Evolutionary conservation across 2,113 vertebrate species (phyloP), one percentile per base, ranked within the genome.

Genomic region (Cercocebus atys): DNA sequence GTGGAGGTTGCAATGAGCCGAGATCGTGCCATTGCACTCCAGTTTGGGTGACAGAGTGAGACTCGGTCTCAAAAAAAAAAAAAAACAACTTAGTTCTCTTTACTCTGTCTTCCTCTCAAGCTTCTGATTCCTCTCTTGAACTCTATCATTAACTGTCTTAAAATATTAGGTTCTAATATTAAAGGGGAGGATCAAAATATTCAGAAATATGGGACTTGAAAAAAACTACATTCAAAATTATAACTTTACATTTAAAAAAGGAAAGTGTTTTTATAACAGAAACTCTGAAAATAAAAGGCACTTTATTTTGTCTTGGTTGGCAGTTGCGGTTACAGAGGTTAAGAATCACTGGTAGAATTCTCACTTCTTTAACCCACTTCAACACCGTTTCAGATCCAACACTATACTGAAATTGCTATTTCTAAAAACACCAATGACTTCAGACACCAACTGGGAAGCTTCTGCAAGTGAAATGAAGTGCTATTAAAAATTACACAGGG

Each of bases 341-440:
- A 45, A 86, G n/a, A 81, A 80, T 94, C 72, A 89, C 30, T 72
- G 8, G n/a, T 45, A 70, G 16, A 89, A 93, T 72, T 91, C 38
- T 88, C 17, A 83, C 7, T 93, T 84, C 20, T 93, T 91, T 55
- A 95, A 92, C 23, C 17, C 27, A 64, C n/a, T 88, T 4, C 81
- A 84, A 82, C 17, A 93, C 4, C 68, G 70, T 70, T 84, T 92
- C 32, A 82, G 57, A 82, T 6, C 18, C 72, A 82, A 82, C 27
- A 68, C 9, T 87, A 76, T 25, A 43, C 14, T 52, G 14, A 93
- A 88, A 79, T 8, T 90, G 61, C 40, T 88, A 78, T 59, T 91
- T 95, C 92, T 84, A 88, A 93, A 93, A 93, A 61, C 47, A 97
- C 70, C 70, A 91, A 61, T 91, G 59, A 94, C 32, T 68, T 85